Base-by-base conservation (phyloP, 1,140 invertebrate species). In the Hermetia illucens region DNA sequence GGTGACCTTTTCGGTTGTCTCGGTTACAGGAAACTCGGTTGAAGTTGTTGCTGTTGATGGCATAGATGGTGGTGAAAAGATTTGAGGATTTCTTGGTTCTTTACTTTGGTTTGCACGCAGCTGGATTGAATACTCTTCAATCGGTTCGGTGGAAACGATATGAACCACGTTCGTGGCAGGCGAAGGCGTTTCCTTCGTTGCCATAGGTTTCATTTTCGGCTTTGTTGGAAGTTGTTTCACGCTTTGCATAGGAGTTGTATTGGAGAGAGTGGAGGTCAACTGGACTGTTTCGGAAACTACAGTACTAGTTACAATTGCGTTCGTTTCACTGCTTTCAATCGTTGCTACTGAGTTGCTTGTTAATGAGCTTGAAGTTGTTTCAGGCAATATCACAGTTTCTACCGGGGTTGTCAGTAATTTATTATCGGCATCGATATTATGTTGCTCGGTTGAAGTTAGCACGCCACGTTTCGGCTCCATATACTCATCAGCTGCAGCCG, bases 151-250 rank as follows among this genome's bases (percentile, higher is more conserved):
- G 8, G n/a, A n/a, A 9, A 30, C 21, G 10, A 20, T 27, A 36
- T 24, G 39, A 44, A 38, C 41, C 38, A 24, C 35, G 36, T 40
- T 17, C 21, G 27, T 19, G 21, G 24, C 17, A 17, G 25, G 32
- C n/a, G 39, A 37, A 36, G 25, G 21, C 35, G 34, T 42, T 32
- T n/a, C 10, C 17, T 30, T 30, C 17, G 29, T 30, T 3, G 29
- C 10, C n/a, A 30, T 30, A 13, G 29, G 29, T 30, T 30, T 30
- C 29, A 16, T 30, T 30, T n/a, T n/a, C 13, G 13, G 29, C 5
- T 5, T 10, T 3, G 10, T 13, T 5, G 10, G 3, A n/a, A 13
- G 13, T 12, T n/a, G 13, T 12, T 13, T 12, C 10, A 3, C 29
- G 4, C 3, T 19, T 16, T 34, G 16, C 5, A 34, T 4, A 9